These are phyloP conservation scores for Myrmecobius fasciatus DNA, from an alignment of 2,113 vertebrate genomes.

Conservation along the genomic window DNA sequence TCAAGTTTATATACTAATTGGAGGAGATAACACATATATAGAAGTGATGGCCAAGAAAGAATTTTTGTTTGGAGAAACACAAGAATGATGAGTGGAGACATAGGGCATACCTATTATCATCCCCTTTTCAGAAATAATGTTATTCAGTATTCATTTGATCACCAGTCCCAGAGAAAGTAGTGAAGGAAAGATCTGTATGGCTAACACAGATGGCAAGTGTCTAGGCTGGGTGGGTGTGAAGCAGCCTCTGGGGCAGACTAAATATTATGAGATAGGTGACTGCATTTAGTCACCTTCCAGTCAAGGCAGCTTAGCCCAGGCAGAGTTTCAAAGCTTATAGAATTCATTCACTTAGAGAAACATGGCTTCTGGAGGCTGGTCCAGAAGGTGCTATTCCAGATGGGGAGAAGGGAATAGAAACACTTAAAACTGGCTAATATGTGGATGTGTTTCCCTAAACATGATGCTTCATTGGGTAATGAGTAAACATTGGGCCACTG, in stretches of 20 bases:
- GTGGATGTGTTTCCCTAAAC: neutral
- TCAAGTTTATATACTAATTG: neutral
- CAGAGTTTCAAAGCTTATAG: neutral
- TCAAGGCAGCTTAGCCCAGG: neutral
- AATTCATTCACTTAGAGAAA: neutral
- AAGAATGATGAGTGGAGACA: neutral
- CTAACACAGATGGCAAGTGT: neutral
- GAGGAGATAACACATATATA: neutral
- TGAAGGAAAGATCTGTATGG: neutral
- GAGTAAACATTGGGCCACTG: neutral
- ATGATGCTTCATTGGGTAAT: neutral
- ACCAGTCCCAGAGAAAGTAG: neutral
- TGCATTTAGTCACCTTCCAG: neutral
- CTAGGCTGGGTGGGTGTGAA: neutral
- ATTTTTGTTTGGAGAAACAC: neutral
- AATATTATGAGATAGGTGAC: neutral
- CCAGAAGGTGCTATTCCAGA: neutral
- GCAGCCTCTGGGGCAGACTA: neutral
- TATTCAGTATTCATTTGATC: neutral
- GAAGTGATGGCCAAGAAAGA: neutral
- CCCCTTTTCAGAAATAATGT: neutral
- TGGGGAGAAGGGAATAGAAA: neutral
- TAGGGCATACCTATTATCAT: neutral
- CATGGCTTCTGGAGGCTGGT: neutral
- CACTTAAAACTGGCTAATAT: neutral